Base-by-base conservation (phyloP, 1,140 invertebrate genomes). In the Drosophila mojavensis region DNA sequence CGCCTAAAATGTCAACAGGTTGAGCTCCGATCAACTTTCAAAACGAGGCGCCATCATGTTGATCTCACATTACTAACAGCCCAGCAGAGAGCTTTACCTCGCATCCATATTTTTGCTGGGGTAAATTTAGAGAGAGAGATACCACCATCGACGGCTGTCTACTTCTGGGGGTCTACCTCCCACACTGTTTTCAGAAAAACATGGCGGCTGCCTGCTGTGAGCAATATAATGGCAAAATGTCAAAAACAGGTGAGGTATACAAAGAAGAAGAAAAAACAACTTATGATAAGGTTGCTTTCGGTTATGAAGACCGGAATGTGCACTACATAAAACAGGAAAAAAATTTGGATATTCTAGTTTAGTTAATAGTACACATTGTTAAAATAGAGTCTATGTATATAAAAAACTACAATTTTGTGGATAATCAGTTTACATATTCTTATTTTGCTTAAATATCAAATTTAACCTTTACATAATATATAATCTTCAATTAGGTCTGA, bases 131-230 rank as follows among this genome's bases (percentile, higher is more conserved):
- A 51, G 28, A 36, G 3, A 10, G 15, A 50, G 10, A 0, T 24
- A n/a, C 5, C 30, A 15, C 17, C 17, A 9, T 54, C 17, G 11
- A 4, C n/a, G 24, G 26, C 33, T 5, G 11, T n/a, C 43, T 51
- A 0, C 15, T 62, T 26, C 30, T 54, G 20, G 26, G 51, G 20
- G 41, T 28, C 24, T 53, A 4, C 48, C 24, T 7, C n/a, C 43
- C 11, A 10, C 28, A 45, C 39, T 64, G 24, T 3, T 33, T 55
- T 36, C 55, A 63, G 24, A 9, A 66, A 88, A 91, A 91, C 53
- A 91, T 91, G 88, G 82, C 88, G 39, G 78, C 53, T 56, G 53
- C 88, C 78, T 77, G 88, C 83, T 91, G 88, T 53, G 80, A 69
- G 53, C 75, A 81, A 59, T 73, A 78, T 83, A 90, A 81, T 89